These are phyloP conservation scores for Noctua janthe DNA, from an alignment of 2,888 invertebrate species.

Conservation along the genomic window DNA sequence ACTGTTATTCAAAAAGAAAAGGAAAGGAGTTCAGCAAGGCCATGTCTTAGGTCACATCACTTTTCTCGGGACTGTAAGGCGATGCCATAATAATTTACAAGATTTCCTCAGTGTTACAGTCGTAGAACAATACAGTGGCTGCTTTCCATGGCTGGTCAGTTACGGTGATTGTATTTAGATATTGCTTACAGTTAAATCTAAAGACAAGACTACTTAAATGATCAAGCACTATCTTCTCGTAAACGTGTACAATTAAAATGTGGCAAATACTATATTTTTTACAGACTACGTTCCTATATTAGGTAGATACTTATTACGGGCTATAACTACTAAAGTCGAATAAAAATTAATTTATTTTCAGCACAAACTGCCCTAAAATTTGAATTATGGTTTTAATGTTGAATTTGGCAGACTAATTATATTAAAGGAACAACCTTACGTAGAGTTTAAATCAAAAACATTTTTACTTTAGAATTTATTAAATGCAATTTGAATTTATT, in stretches of 20 bases:
- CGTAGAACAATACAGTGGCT: neutral
- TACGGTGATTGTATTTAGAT: neutral
- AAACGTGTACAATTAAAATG: no score
- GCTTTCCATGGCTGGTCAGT: neutral
- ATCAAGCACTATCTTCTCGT: no score
- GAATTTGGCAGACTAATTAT: neutral
- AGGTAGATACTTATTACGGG: neutral
- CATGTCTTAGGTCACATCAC: slow-evolving; percentile 15
- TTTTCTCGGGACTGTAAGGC: slow-evolving; percentile 5
- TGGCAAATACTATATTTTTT: no score
- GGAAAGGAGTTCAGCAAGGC: slow-evolving; percentile 19
- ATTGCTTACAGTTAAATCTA: neutral
- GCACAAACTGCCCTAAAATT: no score
- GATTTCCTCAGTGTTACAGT: neutral
- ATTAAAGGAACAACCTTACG: neutral
- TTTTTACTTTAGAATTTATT: slow-evolving; percentile 12
- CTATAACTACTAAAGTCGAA: neutral
- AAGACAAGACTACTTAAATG: neutral
- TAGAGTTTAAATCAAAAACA: neutral
- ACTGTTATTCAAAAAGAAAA: neutral
- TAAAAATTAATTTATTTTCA: neutral
- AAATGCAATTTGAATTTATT: neutral
- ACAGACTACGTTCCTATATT: neutral
- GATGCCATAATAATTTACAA: slow-evolving; percentile 22
- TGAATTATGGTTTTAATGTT: no score